phyloP scores from a whole-genome alignment of 2,888 invertebrate species.

The Nemotelus pantherinus region DNA sequence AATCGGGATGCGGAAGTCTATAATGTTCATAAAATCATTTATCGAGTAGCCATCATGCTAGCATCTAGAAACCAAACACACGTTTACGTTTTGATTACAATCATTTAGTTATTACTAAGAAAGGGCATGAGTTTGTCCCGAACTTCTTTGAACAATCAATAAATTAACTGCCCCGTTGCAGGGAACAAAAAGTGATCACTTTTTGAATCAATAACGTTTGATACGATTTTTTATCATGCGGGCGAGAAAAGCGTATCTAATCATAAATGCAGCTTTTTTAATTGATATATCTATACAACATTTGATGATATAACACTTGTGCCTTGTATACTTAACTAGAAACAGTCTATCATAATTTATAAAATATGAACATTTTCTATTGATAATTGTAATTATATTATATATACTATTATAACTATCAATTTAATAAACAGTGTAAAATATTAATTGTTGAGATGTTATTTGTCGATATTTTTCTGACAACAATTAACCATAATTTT shows the following conservation, averaged over 20 bases:
- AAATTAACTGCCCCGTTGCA: too few relatives aligned
- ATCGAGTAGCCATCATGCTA: too few relatives aligned
- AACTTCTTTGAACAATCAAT: too few relatives aligned
- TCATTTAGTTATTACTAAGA: too few relatives aligned
- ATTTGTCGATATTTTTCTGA: too few relatives aligned
- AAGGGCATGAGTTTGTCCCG: too few relatives aligned
- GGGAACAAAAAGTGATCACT: too few relatives aligned
- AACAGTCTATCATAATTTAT: constrained; percentile 44
- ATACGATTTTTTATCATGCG: neutral
- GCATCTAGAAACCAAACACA: neutral
- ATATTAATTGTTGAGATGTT: neutral
- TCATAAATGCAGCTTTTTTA: constrained; percentile 9
- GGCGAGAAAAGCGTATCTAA: neutral
- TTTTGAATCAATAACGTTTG: neutral
- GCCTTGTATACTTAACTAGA: constrained; percentile 50
- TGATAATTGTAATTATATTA: constrained; percentile 45
- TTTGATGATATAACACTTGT: constrained; percentile 38
- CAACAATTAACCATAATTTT: too few relatives aligned
- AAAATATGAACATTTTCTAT: constrained; percentile 41
- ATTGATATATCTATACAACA: constrained; percentile 13
- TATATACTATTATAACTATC: constrained; percentile 33
- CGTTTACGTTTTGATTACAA: neutral
- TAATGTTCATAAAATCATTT: too few relatives aligned
- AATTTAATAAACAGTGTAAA: constrained; percentile 28
- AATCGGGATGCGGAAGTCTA: too few relatives aligned